Evolutionary conservation across 2,113 vertebrate genomes (phyloP).

Genomic region (Lynx canadensis): DNA sequence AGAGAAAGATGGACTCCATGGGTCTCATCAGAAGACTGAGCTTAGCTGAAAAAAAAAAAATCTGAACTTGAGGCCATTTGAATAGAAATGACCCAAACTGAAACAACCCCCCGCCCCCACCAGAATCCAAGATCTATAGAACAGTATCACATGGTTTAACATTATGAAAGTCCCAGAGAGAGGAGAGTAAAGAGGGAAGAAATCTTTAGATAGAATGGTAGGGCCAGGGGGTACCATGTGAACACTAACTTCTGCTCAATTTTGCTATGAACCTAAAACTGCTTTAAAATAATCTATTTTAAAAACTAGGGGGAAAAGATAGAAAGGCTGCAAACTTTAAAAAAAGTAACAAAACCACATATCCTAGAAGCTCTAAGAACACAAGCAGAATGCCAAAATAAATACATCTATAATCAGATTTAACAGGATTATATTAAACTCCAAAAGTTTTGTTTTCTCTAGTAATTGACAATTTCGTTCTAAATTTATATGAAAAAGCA

Average conservation of each 20-base stretch:
- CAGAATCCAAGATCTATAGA: background rate
- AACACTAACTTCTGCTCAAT: background rate
- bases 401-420: background rate
- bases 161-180: background rate
- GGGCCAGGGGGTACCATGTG: background rate
- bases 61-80: background rate
- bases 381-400: background rate
- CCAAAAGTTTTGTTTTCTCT: background rate
- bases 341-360: background rate
- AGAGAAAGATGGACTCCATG: background rate
- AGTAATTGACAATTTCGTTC: background rate
- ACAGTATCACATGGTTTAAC: background rate
- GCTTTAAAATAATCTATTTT: background rate
- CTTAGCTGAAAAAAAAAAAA: background rate
- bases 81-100: background rate
- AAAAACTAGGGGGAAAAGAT: background rate
- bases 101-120: background rate
- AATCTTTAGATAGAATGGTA: background rate
- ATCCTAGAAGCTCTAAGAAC: background rate
- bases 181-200: background rate
- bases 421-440: background rate
- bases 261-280: background rate
- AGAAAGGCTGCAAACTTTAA: background rate
- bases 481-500: background rate
- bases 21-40: background rate